Evolutionary conservation across 2,888 invertebrate species (phyloP), one percentile per base, ranked within the genome.

Genomic region (Cosmia pyralina): DNA sequence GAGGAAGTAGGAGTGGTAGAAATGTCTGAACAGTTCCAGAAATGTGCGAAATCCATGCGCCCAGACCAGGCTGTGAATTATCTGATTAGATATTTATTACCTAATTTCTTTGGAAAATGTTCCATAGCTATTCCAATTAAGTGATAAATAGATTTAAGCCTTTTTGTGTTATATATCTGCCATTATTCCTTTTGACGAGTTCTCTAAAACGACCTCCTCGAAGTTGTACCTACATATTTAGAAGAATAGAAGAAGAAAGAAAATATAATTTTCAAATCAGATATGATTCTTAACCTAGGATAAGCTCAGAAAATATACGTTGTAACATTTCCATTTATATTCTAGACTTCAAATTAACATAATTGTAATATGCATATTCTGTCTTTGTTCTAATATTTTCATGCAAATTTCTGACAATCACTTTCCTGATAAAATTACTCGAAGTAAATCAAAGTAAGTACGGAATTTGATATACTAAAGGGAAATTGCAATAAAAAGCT

Each of bases 401-500:
- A 76, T 67, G 28, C 62, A 66, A 55, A 68, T 66, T 63, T 63
- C 28, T 50, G 64, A 19, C 52, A 63, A 66, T 46, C 50, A 64
- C n/a, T 60, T 62, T 67, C 22, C 22, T 48, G 55, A 63, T 70
- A 62, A 82, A 76, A 75, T 71, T 38, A 74, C 79, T 69, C n/a
- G 48, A 67, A 66, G 53, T 83, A 79, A 79, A 79, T 80, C 80
- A 80, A 83, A 80, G 50, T 78, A 66, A 65, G 74, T 53, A 68
- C 38, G 46, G 58, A 65, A 46, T 83, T 70, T 83, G 69, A 68
- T 70, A 75, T 69, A 75, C 69, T 83, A 58, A 70, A 83, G 83
- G 55, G 11, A 79, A 67, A 57, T 75, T 60, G 53, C 67, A 73
- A 79, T 81, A 83, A 79, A 79, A 81, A 67, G 59, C 75, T 69